These are phyloP conservation scores for Pseudochirops cupreus DNA, from an alignment of 2,797 vertebrate species.

Conservation along the genomic window DNA sequence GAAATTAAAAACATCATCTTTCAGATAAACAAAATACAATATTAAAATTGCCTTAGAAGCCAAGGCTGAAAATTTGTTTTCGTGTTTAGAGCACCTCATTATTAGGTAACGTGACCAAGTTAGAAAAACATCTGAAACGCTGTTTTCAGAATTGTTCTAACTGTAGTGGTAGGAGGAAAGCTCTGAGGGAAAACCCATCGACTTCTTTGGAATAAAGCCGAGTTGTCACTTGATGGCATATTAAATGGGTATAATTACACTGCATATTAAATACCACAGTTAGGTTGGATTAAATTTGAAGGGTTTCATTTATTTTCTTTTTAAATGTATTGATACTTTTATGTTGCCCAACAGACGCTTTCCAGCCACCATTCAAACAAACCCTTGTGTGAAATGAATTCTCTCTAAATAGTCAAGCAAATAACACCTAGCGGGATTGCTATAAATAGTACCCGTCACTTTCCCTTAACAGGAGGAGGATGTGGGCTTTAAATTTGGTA, in stretches of 20 bases:
- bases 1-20: constrained; percentile 34
- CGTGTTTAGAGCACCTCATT: constrained; percentile 33
- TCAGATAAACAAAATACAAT: background rate
- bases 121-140: background rate
- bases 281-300: background rate
- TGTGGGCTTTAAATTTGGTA: background rate
- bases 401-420: background rate
- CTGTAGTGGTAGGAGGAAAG: constrained; percentile 16
- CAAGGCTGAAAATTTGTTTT: constrained; percentile 40
- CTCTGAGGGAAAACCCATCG: constrained; percentile 43
- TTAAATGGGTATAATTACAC: background rate
- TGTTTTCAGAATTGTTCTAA: background rate
- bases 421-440: background rate
- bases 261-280: background rate
- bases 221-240: background rate
- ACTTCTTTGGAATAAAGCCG: constrained; percentile 25
- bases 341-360: background rate
- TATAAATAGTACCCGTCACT: background rate
- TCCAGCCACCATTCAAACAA: background rate
- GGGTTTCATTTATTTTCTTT: background rate
- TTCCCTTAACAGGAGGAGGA: background rate
- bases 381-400: background rate
- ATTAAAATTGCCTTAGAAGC: constrained; percentile 42
- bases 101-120: constrained; percentile 46
- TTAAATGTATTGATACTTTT: background rate